Base-by-base conservation (phyloP, 1,140 invertebrate genomes). In the Drosophila seguyi region DNA sequence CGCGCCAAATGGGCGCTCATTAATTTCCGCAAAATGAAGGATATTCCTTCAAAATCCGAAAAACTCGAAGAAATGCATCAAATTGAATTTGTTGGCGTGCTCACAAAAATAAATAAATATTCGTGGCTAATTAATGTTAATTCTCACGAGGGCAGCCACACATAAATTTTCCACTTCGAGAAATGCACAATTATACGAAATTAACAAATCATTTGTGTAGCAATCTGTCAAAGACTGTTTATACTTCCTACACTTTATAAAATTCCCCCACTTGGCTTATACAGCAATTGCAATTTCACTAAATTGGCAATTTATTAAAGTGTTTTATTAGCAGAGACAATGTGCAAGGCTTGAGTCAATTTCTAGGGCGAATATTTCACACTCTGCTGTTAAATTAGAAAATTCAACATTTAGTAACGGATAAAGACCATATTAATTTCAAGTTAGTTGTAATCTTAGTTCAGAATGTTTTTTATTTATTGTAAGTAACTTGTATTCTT, bases 1-100 rank as follows among this genome's bases (percentile, higher is more conserved):
- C 44, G 52, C 58, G 81, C 78, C 85, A 90, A 90, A 90, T 90
- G 85, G 71, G 67, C 78, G 75, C 85, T 79, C 85, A 90, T 90
- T 90, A 90, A 90, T 90, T 90, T 85, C 52, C 74, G 75, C 77
- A 81, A 90, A 90, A 90, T 90, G 67, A 81, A 71, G 39, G 55
- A 41, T 34, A 79, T 85, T 85, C 20, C 20, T 14, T 38, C 50
- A 57, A 67, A 85, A 84, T 81, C 13, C 52, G 3, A 53, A 62
- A 72, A 77, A 72, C 52, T 52, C 59, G 47, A 78, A 75, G 58
- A 81, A 85, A 75, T 76, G 77, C 66, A 85, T 85, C 65, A 88
- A 88, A 88, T 88, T 88, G 81, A 88, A 81, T 75, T 75, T 38
- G 66, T 76, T 74, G 67, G 81, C 77, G 77, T 85, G 81, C 62